Evolutionary conservation across 2,113 vertebrate species (phyloP).

Genomic region (Formicarius rufipectus): DNA sequence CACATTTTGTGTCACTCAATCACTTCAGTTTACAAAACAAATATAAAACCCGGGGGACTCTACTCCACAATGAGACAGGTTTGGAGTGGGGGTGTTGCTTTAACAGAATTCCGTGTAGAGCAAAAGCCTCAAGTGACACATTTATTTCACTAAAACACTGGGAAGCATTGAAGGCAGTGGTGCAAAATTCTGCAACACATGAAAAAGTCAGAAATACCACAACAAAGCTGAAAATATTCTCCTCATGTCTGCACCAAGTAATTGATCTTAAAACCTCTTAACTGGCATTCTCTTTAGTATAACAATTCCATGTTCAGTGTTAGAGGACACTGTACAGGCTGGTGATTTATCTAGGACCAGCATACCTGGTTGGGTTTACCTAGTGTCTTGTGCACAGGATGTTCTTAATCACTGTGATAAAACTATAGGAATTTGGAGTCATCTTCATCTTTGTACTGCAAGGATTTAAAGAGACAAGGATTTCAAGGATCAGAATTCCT

Average conservation of each 20-base stretch:
- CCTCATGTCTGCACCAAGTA: background rate
- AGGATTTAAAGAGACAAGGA: background rate
- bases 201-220: background rate
- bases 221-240: background rate
- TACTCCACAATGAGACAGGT: background rate
- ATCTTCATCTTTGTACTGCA: background rate
- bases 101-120: background rate
- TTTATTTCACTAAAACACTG: background rate
- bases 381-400: background rate
- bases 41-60: background rate
- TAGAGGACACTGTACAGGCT: background rate
- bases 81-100: background rate
- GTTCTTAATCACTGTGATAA: background rate
- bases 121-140: background rate
- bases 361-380: background rate
- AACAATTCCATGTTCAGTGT: background rate
- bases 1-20: background rate
- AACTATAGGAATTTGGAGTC: background rate
- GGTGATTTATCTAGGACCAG: background rate
- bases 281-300: background rate
- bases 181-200: background rate
- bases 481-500: background rate
- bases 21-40: conserved; percentile 12
- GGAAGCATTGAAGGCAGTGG: background rate
- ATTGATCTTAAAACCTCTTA: background rate